Conservation (phyloP, 2,113 vertebrate species). For the Arothron firmamentum region DNA sequence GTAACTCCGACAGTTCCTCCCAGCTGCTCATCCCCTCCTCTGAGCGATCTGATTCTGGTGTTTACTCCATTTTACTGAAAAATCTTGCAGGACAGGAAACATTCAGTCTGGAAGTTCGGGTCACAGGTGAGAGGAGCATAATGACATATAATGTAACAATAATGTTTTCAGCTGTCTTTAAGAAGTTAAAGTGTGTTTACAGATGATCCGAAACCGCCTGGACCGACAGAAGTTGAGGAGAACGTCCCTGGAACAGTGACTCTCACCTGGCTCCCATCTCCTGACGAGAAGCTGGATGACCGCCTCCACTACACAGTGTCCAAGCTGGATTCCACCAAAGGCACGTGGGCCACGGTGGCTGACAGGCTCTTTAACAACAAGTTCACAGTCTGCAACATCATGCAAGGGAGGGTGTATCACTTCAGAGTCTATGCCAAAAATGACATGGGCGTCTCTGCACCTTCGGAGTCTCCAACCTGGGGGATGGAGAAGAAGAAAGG, state of each 20-base stretch:
- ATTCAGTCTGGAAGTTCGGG: constrained; percentile 77
- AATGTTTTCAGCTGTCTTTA: neutral
- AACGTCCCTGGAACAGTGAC: constrained; percentile 83
- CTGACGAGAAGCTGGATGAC: constrained; percentile 78
- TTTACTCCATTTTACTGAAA: constrained; percentile 78
- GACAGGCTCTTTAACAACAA: constrained; percentile 84
- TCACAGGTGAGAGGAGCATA: constrained; percentile 80
- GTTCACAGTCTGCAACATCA: constrained; percentile 79
- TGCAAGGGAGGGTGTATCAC: constrained; percentile 82
- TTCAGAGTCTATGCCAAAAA: constrained; percentile 89
- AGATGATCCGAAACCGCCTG: constrained; percentile 84
- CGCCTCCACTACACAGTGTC: constrained; percentile 81
- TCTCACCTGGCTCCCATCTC: constrained; percentile 82
- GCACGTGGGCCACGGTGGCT: constrained; percentile 76
- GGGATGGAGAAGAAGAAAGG: constrained; percentile 70
- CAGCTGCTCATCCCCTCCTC: constrained; percentile 82
- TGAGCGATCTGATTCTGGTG: constrained; percentile 77
- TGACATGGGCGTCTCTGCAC: constrained; percentile 78
- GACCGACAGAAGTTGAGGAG: constrained; percentile 77
- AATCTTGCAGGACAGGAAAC: constrained; percentile 73
- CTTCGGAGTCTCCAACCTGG: constrained; percentile 84
- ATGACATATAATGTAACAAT: too few relatives aligned
- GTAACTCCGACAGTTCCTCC: constrained; percentile 72
- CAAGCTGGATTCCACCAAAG: constrained; percentile 75
- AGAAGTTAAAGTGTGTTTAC: constrained; percentile 14